Conservation (phyloP, 2,797 vertebrate genomes). For the Anguilla anguilla region DNA sequence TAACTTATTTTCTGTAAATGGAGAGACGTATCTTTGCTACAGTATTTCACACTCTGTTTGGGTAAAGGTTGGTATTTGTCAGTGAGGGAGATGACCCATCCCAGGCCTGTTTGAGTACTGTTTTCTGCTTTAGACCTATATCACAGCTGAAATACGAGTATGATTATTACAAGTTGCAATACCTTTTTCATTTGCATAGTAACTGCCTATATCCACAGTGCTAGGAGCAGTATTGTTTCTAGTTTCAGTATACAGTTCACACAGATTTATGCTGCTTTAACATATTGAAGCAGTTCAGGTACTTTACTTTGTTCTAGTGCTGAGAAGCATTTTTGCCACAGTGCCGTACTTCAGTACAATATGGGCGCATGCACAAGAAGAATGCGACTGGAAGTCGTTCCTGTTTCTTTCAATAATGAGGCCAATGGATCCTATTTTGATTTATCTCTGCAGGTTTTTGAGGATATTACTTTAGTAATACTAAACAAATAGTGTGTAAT, state of each 20-base stretch:
- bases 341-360: background rate
- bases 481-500: too few species aligned
- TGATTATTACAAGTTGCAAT: background rate
- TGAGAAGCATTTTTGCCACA: background rate
- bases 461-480: too few species aligned
- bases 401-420: background rate
- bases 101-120: background rate
- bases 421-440: too few species aligned
- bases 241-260: background rate
- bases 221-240: background rate
- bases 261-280: background rate
- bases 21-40: background rate
- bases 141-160: background rate
- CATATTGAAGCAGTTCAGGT: background rate
- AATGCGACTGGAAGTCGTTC: background rate
- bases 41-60: background rate
- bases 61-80: background rate
- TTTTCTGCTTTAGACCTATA: background rate
- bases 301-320: background rate
- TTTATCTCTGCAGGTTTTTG: too few species aligned
- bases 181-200: background rate
- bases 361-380: background rate
- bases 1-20: background rate
- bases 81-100: background rate
- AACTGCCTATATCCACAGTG: background rate